Evolutionary conservation across 2,797 vertebrate genomes (phyloP), one percentile per base, ranked within the genome.

Genomic region (Myripristis murdjan): DNA sequence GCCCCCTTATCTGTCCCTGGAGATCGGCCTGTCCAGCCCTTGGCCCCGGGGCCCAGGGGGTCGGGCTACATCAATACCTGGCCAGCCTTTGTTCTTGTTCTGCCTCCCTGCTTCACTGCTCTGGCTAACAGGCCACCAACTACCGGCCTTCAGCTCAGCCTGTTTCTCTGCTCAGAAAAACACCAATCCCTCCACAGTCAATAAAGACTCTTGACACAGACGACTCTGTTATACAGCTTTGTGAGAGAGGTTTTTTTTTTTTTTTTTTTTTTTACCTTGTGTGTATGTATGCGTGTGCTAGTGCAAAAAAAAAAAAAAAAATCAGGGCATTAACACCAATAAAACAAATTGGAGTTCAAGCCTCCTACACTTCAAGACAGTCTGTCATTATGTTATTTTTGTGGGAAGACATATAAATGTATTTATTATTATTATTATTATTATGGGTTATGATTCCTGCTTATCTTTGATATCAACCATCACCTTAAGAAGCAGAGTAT

Each of bases 1-100:
- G 95, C 86, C 55, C 55, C 68, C 94, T 97, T 97, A 97, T 97
- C 96, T 95, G 90, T 95, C 94, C 94, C 95, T 95, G 94, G 95
- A 94, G 93, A 94, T 95, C 96, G 84, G 79, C 75, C 87, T 70
- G 93, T 95, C 92, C 94, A 91, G 89, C 91, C 95, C 84, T 85
- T 89, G 95, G 95, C 96, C 95, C 75, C 58, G 48, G 80, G 75
- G 85, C 86, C 81, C 94, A 1, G 79, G 84, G 89, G 85, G 89
- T 87, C 81, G 62, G 82, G 92, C 82, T 83, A 93, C 95, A 93
- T 95, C 94, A 95, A 93, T 95, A 94, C 93, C 93, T 89, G 91
- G 79, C 77, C 82, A 59, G 78, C 82, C 87, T 91, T 90, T 92
- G 84, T 92, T 91, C 86, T 88, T 84, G 84, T 89, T 93, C 93